phyloP scores from a whole-genome alignment of 2,113 vertebrate species.

The Lepus timidus region DNA sequence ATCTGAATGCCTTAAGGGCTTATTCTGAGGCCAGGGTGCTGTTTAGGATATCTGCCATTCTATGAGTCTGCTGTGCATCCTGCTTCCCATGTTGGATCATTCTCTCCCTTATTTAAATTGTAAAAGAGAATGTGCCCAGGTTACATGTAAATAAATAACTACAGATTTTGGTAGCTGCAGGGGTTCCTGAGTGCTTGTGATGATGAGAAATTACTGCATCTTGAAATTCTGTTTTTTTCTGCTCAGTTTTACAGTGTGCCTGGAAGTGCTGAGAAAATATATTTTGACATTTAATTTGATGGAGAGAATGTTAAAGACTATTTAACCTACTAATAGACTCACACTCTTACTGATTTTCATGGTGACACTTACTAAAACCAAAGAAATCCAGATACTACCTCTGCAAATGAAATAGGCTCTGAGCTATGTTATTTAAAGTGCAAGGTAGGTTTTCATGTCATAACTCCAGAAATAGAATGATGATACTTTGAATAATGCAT shows the following conservation, averaged over 20 bases:
- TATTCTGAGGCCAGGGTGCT: too few species aligned
- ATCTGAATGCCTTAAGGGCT: too few species aligned
- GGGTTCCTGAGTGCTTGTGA: not conserved
- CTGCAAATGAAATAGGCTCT: not conserved
- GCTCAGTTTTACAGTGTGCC: not conserved
- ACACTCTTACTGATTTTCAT: not conserved
- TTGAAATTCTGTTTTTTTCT: not conserved
- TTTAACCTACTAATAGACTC: not conserved
- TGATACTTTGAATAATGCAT: not conserved
- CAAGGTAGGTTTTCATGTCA: not conserved
- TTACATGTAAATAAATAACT: not conserved
- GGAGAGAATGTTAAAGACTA: not conserved
- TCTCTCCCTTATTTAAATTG: not conserved
- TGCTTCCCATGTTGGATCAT: too few species aligned
- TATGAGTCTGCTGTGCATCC: too few species aligned
- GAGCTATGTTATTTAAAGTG: not conserved
- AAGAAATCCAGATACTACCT: not conserved
- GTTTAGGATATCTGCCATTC: too few species aligned
- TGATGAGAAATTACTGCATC: not conserved
- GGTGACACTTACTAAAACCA: not conserved
- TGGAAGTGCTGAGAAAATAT: not conserved
- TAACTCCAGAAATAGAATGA: not conserved
- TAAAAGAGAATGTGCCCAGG: not conserved
- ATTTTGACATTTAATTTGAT: not conserved
- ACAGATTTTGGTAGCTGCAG: not conserved